A percentile compares a stretch with the other conserved stretches of the same genome.
Conservation (phyloP, 2,888 invertebrate species). For the Allygus modestus region DNA sequence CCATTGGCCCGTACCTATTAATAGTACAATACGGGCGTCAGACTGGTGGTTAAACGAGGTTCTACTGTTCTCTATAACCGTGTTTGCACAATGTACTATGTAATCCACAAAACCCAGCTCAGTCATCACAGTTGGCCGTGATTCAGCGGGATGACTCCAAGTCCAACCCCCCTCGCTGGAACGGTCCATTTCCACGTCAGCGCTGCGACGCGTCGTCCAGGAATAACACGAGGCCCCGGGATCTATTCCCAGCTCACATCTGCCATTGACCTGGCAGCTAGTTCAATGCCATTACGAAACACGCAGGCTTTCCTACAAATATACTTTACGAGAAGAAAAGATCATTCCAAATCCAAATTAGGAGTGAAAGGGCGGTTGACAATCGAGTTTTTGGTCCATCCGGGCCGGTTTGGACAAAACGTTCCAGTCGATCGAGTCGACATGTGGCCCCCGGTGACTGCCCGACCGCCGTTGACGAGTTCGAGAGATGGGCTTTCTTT, state of each 20-base stretch:
- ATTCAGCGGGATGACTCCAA: not conserved
- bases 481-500: not conserved
- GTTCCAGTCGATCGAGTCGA: not conserved
- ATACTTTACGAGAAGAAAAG: not conserved
- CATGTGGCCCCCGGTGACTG: conserved; percentile 13
- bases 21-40: too few relatives aligned
- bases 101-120: too few relatives aligned
- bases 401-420: not conserved
- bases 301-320: not conserved
- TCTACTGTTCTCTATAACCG: too few relatives aligned
- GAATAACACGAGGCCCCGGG: conserved; percentile 51
- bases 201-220: conserved; percentile 26
- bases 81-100: too few relatives aligned
- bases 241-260: conserved; percentile 40
- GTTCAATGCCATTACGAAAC: conserved; percentile 51
- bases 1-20: too few relatives aligned
- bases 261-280: conserved; percentile 54
- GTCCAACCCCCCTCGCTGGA: not conserved
- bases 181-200: conserved; percentile 35
- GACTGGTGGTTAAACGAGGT: too few relatives aligned
- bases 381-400: conserved; percentile 18
- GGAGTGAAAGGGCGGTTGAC: conserved; percentile 31
- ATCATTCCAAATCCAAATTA: not conserved
- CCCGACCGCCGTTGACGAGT: conserved; percentile 2
- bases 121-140: not conserved